These are phyloP conservation scores for Rhea americana DNA, from an alignment of 2,113 vertebrate species.

Conservation along the genomic window DNA sequence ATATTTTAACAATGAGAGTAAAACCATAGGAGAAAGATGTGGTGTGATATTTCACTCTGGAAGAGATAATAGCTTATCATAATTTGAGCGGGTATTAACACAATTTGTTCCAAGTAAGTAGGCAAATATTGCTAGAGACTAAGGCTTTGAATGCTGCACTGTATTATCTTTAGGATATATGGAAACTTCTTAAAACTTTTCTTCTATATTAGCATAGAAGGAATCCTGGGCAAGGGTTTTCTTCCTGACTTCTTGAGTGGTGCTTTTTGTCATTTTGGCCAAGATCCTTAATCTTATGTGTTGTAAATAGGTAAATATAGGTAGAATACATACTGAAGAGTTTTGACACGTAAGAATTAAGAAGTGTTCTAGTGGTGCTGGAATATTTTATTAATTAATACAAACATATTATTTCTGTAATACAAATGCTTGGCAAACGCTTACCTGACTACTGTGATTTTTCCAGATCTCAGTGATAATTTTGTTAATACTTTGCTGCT, in stretches of 20 bases:
- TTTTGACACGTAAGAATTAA: not conserved
- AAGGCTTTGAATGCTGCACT: not conserved
- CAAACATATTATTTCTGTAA: not conserved
- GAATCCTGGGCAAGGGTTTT: not conserved
- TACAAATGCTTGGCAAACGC: not conserved
- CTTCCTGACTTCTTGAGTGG: not conserved
- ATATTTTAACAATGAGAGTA: not conserved
- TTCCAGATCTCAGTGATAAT: not conserved
- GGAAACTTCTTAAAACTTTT: not conserved
- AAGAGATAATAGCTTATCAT: not conserved
- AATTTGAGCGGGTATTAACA: not conserved
- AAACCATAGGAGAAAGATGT: not conserved
- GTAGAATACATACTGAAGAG: not conserved
- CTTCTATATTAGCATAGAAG: not conserved
- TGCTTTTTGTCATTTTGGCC: not conserved
- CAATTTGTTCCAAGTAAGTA: not conserved
- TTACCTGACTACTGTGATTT: accelerated
- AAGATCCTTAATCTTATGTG: not conserved
- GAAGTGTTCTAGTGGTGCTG: not conserved
- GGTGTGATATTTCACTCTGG: not conserved
- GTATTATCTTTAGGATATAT: not conserved
- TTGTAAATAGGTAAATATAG: not conserved
- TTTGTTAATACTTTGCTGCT: not conserved
- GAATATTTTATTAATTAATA: not conserved
- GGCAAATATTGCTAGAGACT: not conserved